Base-by-base conservation (phyloP, 2,113 vertebrate species). In the Siniperca knerii region DNA sequence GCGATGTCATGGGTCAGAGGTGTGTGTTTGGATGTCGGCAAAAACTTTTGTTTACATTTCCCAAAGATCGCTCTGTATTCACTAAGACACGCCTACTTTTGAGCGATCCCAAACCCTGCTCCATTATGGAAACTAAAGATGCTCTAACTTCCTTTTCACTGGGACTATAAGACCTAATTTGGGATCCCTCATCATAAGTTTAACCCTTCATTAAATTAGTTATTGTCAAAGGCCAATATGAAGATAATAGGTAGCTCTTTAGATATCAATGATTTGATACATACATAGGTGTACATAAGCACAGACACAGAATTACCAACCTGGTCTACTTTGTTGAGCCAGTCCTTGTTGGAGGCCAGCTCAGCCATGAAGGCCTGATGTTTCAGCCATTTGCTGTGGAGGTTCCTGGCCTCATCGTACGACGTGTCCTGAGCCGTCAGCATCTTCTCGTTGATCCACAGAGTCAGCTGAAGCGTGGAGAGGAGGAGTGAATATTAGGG, bases 381-480 rank as follows among this genome's bases (percentile, higher is more conserved):
- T 85, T 99, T 99, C 77, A 97, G 96, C 98, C 98, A 99, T 75
- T 97, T 97, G 96, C 96, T 96, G 81, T 99, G 98, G 50, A 99
- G 96, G 85, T 98, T 98, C 16, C 95, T 96, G 21, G 96, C 95
- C 75, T 97, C 97, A 0, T 98, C 97, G 0, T 97, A 98, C n/a
- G 98, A 97, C 5, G 93, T 94, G 33, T 99, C 98, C 92, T 98
- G 97, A 5, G 96, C 97, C 0, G 96, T 99, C 92, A 99, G 95
- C 97, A 99, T 97, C 96, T 98, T 99, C 93, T 99, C 98, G 33
- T 98, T 97, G 95, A 99, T 97, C 98, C 98, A 99, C 20, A 97
- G 87, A 0, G 96, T 96, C 46, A 99, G 95, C 98, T 99, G 92
- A 44, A 77, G 6, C 33, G 57, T 0, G 42, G 46, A 57, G 33